Percentiles rank a stretch among this genome's conserved stretches.
phyloP scores from a whole-genome alignment of 2,797 vertebrate species.

The Hozukius guyotensis region DNA sequence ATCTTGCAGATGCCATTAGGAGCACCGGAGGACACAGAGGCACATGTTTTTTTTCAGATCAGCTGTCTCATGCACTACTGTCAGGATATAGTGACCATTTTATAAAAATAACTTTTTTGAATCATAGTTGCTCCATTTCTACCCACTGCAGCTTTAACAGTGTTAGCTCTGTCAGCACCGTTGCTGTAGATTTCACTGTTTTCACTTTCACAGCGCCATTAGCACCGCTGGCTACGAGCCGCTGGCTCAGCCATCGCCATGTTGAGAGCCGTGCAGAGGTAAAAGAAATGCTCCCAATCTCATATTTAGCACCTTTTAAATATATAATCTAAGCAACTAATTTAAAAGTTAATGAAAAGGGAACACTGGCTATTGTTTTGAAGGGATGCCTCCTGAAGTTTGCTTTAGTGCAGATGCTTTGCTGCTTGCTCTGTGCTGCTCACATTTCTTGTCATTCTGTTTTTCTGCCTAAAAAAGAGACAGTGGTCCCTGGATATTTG shows the following conservation, averaged over 20 bases:
- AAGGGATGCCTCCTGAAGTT: neutral
- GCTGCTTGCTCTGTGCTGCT: neutral
- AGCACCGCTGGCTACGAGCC: neutral
- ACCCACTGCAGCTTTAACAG: too few species aligned
- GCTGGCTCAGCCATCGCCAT: too few species aligned
- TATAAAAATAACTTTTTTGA: too few species aligned
- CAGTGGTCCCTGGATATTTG: neutral
- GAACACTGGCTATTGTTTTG: neutral
- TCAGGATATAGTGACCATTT: too few species aligned
- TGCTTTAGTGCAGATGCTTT: neutral
- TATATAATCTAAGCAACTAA: neutral
- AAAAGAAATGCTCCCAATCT: neutral
- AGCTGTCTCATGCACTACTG: too few species aligned
- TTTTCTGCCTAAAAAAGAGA: slow-evolving; percentile 2
- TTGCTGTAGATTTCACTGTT: neutral
- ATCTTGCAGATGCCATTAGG: too few species aligned
- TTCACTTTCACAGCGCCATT: neutral
- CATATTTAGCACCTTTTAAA: neutral
- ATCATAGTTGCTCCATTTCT: too few species aligned
- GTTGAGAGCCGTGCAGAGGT: neutral
- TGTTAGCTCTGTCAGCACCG: neutral
- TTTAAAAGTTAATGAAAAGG: neutral
- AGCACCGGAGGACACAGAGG: too few species aligned
- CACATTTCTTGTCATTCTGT: neutral
- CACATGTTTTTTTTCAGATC: too few species aligned